Percentiles rank a stretch among this genome's conserved stretches.
These are phyloP conservation scores for Shinisaurus crocodilurus DNA, from an alignment of 2,113 vertebrate genomes.

Conservation along the genomic window DNA sequence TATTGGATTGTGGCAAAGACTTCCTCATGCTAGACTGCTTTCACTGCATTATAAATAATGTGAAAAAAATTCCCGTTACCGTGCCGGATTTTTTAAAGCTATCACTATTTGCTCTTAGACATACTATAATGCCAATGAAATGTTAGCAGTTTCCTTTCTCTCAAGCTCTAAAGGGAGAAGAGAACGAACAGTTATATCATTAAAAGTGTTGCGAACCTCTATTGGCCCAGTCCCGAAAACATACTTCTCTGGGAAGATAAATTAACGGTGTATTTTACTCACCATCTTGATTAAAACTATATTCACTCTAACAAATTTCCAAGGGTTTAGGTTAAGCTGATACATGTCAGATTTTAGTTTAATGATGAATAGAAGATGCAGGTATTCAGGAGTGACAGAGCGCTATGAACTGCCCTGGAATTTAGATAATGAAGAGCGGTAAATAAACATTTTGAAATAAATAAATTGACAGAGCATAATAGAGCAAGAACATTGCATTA, in stretches of 20 bases:
- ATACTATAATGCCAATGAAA: rapidly evolving
- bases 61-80: neutral
- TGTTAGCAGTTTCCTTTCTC: neutral
- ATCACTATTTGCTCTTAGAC: neutral
- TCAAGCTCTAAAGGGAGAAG: constrained; percentile 46
- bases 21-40: neutral
- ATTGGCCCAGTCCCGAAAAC: constrained; percentile 18
- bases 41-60: neutral
- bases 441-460: neutral
- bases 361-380: neutral
- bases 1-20: neutral
- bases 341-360: neutral
- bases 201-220: neutral
- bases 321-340: constrained; percentile 13
- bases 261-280: constrained; percentile 55
- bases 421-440: neutral
- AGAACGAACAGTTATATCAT: constrained; percentile 22
- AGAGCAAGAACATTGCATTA: neutral
- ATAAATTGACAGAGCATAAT: neutral
- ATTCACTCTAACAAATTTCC: constrained; percentile 29
- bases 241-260: constrained; percentile 41
- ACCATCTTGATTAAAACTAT: constrained; percentile 49
- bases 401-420: neutral
- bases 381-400: neutral
- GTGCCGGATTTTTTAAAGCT: rapidly evolving